Evolutionary conservation across 92 coral and sea anemone genomes (phyloP).

Genomic region (Porites evermanni): DNA sequence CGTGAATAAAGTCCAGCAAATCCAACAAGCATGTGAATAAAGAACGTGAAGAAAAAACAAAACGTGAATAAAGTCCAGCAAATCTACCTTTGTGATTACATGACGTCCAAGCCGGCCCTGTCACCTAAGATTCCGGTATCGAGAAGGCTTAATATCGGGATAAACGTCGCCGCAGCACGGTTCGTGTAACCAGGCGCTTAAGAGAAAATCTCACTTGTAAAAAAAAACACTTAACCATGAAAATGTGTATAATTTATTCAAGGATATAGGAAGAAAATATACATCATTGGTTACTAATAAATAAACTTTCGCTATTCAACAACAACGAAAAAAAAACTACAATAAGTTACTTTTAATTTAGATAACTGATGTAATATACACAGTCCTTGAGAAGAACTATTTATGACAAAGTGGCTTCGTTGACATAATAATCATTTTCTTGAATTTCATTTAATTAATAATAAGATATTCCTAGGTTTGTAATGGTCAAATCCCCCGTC

Average conservation of each 20-base stretch:
- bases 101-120: too few species aligned
- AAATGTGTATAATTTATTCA: background rate
- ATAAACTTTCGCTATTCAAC: background rate
- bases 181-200: background rate
- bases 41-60: too few species aligned
- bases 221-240: background rate
- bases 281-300: slow-evolving; percentile 11
- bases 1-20: too few species aligned
- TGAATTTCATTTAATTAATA: slow-evolving; percentile 7
- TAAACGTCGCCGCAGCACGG: too few species aligned
- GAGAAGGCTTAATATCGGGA: too few species aligned
- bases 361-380: background rate
- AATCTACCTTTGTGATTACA: too few species aligned
- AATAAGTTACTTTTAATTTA: background rate
- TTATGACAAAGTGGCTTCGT: background rate
- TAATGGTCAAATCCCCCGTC: background rate
- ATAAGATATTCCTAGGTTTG: background rate
- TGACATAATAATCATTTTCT: background rate
- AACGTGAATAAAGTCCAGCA: too few species aligned
- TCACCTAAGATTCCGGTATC: too few species aligned
- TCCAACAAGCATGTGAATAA: too few species aligned
- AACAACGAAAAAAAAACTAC: slow-evolving; percentile 3
- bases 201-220: background rate
- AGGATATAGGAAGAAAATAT: background rate
- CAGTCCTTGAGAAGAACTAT: background rate